A percentile compares a stretch with the other conserved stretches of the same genome.
Evolutionary conservation across 2,797 vertebrate genomes (phyloP).

Genomic region (Thaleichthys pacificus): DNA sequence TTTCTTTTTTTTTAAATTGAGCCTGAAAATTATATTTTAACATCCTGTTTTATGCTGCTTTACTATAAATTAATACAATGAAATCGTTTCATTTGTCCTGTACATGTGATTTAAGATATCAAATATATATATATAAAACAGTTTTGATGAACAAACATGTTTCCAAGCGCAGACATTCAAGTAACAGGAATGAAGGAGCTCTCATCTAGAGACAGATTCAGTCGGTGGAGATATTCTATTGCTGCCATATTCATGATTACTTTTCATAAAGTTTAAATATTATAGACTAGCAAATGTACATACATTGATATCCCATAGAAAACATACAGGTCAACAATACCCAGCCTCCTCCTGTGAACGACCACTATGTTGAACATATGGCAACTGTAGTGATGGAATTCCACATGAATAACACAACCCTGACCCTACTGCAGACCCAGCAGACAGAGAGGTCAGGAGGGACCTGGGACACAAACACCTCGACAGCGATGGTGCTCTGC

Average conservation of each 20-base stretch:
- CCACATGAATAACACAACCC: neutral
- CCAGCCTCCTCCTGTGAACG: neutral
- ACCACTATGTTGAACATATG: neutral
- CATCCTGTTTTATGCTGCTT: too few relatives aligned
- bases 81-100: neutral
- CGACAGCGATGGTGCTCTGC: too few relatives aligned
- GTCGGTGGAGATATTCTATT: neutral
- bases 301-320: neutral
- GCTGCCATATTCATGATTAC: neutral
- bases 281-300: too few relatives aligned
- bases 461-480: too few relatives aligned
- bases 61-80: neutral
- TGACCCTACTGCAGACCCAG: too few relatives aligned
- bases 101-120: neutral
- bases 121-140: neutral
- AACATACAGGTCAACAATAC: neutral
- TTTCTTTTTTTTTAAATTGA: too few relatives aligned
- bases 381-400: neutral
- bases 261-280: neutral
- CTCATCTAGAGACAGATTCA: neutral
- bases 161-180: conserved; percentile 8
- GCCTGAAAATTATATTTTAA: too few relatives aligned
- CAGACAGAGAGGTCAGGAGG: neutral
- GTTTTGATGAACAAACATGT: neutral
- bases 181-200: conserved; percentile 35